Evolutionary conservation across 2,888 invertebrate species (phyloP).

Genomic region (Scrobipalpa costella): DNA sequence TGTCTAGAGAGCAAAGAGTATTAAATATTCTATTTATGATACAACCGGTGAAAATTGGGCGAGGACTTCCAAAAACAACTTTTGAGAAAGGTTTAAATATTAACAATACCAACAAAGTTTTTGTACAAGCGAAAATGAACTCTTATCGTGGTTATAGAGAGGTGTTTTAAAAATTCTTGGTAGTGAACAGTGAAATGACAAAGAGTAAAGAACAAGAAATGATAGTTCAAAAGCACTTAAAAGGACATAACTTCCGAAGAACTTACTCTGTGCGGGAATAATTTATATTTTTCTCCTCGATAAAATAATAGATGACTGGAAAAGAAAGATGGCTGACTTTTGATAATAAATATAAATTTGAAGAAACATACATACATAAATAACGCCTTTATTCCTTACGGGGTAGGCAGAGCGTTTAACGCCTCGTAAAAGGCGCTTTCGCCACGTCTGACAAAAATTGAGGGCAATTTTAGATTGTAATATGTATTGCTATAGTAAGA

Average conservation of each 20-base stretch:
- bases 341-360: not conserved
- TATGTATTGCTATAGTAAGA: too few species aligned
- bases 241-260: conserved; percentile 3
- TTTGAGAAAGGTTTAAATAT: conserved; percentile 1
- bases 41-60: not conserved
- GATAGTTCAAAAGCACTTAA: conserved; percentile 8
- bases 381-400: too few species aligned
- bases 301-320: not conserved
- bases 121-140: not conserved
- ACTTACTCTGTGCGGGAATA: not conserved
- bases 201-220: conserved; percentile 4
- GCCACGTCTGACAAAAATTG: too few species aligned
- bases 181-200: conserved; percentile 2
- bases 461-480: too few species aligned
- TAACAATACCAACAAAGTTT: conserved; percentile 4
- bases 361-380: too few species aligned
- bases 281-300: conserved; percentile 10
- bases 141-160: not conserved
- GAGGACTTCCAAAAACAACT: not conserved
- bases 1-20: not conserved
- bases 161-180: not conserved
- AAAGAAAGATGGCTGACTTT: not conserved
- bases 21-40: conserved; percentile 3
- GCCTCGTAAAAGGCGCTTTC: too few species aligned
- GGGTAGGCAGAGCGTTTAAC: too few species aligned